A percentile compares a stretch with the other conserved stretches of the same genome.
Evolutionary conservation across 2,888 invertebrate species (phyloP).

Genomic region (Drosophila niveifrons): DNA sequence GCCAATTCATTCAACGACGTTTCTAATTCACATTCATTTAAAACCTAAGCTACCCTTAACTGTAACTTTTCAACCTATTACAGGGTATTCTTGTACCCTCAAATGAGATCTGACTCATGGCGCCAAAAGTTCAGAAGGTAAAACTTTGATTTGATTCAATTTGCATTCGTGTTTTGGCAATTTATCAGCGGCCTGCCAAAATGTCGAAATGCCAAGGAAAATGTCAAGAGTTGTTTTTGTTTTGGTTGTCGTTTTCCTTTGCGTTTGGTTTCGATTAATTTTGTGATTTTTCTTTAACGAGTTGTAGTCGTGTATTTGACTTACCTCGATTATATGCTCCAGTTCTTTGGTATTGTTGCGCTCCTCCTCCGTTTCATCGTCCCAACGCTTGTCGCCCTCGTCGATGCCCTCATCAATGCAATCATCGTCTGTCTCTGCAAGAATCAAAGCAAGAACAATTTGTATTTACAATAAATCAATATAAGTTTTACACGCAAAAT

Average conservation of each 20-base stretch:
- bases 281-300: constrained; percentile 8
- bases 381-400: constrained; percentile 88
- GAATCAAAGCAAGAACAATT: constrained; percentile 16
- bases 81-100: constrained; percentile 51
- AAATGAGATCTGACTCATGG: constrained; percentile 45
- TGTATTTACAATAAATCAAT: constrained; percentile 3
- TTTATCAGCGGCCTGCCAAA: constrained; percentile 56
- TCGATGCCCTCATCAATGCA: constrained; percentile 95
- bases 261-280: background rate
- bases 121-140: constrained; percentile 40
- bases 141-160: constrained; percentile 62
- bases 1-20: too few species aligned
- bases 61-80: background rate
- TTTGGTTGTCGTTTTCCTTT: background rate
- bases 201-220: constrained; percentile 64
- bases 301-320: constrained; percentile 16
- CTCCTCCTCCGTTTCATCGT: constrained; percentile 88
- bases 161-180: constrained; percentile 62
- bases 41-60: background rate
- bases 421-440: constrained; percentile 92
- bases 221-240: constrained; percentile 56
- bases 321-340: constrained; percentile 85
- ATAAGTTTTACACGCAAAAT: background rate
- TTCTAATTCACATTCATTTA: background rate
- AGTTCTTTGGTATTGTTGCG: constrained; percentile 85